Evolutionary conservation across 2,113 vertebrate genomes (phyloP), one percentile per base, ranked within the genome.

Genomic region (Lepus europaeus): DNA sequence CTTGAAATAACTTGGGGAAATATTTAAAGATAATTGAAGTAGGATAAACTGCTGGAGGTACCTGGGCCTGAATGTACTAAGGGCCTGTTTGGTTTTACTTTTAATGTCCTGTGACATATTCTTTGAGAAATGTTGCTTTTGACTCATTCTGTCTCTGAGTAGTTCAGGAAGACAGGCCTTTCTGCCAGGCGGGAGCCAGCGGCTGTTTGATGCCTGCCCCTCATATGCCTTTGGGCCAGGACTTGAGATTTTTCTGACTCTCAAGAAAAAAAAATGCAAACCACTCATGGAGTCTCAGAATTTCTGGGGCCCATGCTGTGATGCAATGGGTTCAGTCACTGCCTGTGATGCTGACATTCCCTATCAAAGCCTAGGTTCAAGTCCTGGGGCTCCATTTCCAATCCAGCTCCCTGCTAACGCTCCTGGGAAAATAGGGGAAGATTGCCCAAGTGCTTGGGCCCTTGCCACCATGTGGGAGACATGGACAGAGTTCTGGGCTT

Each of bases 131-230:
- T 61, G 10, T 2, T 79, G 70, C 9, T 22, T 89, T 36, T 36
- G 84, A 83, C 59, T 88, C 45, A 20, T 2, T 56, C 63, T 3
- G 1, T 36, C 61, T 45, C 56, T 70, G 0, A 20, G 39, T 64
- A 63, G 53, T 8, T 17, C 19, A 16, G 23, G 53, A 49, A 63
- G 31, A 17, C 0, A 0, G 49, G 84, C 16, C 61, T 39, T 83
- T 73, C 9, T 59, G 59, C 36, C 6, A 9, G 17, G n/a, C 0
- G 0, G 29, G 31, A 0, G 6, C 12, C 8, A 2, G 45, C 33
- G 27, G 5, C 33, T 27, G 68, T 31, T 81, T 61, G 0, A 25
- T 13, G 66, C 39, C 12, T 12, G 0, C 19, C 14, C 25, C 68
- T 20, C 13, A 25, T 70, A 8, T 33, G n/a, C 31, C 6, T 53